phyloP scores from a whole-genome alignment of 1,140 invertebrate species.

The Drosophila lini region DNA sequence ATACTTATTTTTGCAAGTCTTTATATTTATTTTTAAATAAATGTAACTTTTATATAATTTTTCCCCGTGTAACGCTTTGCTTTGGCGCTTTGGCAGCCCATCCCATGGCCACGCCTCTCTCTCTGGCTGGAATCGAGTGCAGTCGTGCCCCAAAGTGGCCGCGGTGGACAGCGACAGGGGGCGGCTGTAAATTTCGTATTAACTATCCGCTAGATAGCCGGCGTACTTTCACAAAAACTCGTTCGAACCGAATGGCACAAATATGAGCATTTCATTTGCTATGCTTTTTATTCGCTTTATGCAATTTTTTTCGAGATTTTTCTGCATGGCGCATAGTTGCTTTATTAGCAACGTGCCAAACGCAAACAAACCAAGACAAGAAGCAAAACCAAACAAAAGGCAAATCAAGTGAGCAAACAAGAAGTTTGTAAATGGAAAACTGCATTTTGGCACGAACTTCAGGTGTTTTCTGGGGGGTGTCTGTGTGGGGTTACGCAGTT shows the following conservation, averaged over 20 bases:
- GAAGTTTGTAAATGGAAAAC: slow-evolving; percentile 61
- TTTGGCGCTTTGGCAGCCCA: slow-evolving; percentile 12
- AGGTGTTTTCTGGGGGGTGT: background rate
- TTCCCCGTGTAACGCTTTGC: background rate
- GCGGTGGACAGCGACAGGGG: slow-evolving; percentile 21
- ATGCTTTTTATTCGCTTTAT: slow-evolving; percentile 40
- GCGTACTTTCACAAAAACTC: slow-evolving; percentile 59
- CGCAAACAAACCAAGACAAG: slow-evolving; percentile 33
- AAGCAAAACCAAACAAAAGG: slow-evolving; percentile 40
- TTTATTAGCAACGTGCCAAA: slow-evolving; percentile 51
- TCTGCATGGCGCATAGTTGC: slow-evolving; percentile 28
- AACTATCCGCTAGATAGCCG: slow-evolving; percentile 52
- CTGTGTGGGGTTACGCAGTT: slow-evolving; percentile 52
- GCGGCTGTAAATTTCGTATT: slow-evolving; percentile 46
- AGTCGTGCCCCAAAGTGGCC: slow-evolving; percentile 21
- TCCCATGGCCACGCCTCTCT: slow-evolving; percentile 20
- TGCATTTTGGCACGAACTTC: slow-evolving; percentile 70
- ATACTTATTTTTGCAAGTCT: background rate
- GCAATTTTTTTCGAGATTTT: slow-evolving; percentile 18
- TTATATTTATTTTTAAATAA: background rate
- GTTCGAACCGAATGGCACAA: slow-evolving; percentile 51
- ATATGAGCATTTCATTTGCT: slow-evolving; percentile 54
- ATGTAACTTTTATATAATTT: background rate
- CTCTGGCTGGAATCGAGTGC: slow-evolving; percentile 38
- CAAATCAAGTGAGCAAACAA: slow-evolving; percentile 47